These are phyloP conservation scores for Holothuria leucospilota DNA, from an alignment of 53 echinoderm and acorn worm species.

Conservation along the genomic window DNA sequence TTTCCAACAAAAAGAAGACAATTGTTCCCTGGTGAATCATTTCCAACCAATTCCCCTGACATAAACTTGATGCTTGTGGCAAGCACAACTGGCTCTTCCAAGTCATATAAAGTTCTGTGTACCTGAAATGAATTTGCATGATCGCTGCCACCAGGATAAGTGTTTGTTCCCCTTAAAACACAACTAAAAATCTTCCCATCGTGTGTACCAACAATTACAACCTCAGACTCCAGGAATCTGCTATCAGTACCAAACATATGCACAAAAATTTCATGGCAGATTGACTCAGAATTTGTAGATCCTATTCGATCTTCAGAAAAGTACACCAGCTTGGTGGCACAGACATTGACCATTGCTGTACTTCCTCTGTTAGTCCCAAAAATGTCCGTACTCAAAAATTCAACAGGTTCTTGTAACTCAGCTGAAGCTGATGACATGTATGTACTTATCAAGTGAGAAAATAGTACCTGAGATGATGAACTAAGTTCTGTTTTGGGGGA, in stretches of 20 bases:
- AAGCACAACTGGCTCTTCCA: background rate
- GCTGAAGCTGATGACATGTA: background rate
- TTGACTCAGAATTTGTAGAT: background rate
- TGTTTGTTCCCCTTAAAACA: background rate
- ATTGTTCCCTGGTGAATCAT: background rate
- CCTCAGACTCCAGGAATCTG: background rate
- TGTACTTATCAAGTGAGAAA: background rate
- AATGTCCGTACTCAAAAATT: background rate
- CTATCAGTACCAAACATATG: slow-evolving; percentile 4
- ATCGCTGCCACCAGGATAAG: no score
- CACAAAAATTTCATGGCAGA: background rate
- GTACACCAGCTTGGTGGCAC: background rate
- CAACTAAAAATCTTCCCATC: slow-evolving; percentile 19
- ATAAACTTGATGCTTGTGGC: background rate
- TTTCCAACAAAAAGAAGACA: slow-evolving; percentile 16
- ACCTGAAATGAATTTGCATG: no score
- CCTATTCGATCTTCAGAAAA: background rate
- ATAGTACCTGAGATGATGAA: background rate
- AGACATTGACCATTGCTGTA: background rate
- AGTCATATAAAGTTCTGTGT: background rate
- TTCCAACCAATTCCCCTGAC: no score
- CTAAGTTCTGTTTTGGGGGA: background rate
- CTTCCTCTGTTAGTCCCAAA: background rate
- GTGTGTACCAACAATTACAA: background rate
- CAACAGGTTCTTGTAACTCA: background rate